These are phyloP conservation scores for Apodemia duryi DNA, from an alignment of 2,888 invertebrate genomes.

Conservation along the genomic window DNA sequence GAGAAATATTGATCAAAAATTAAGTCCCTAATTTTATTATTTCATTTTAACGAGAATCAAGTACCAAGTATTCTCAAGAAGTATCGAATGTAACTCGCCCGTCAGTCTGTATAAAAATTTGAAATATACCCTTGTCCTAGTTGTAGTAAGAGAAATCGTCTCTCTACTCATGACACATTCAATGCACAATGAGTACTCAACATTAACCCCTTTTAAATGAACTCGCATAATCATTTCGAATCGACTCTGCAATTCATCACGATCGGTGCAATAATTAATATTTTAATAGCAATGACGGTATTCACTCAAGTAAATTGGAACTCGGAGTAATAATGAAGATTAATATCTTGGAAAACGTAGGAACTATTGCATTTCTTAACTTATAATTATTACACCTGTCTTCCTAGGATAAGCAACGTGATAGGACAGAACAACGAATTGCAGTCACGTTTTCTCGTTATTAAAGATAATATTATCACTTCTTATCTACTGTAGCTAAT, in stretches of 20 bases:
- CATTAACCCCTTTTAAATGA: conserved; percentile 19
- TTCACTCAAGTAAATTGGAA: conserved; percentile 1
- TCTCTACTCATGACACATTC: background rate
- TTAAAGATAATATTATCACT: no score
- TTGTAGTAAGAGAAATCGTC: background rate
- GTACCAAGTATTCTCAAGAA: no score
- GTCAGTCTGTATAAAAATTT: background rate
- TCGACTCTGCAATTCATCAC: conserved; percentile 30
- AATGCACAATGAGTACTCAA: conserved; percentile 16
- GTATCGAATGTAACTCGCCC: no score
- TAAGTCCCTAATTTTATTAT: no score
- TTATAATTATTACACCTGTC: no score
- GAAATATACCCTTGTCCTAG: background rate
- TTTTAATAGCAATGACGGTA: conserved; percentile 26
- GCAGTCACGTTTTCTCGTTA: no score
- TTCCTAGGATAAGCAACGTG: no score
- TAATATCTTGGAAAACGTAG: background rate
- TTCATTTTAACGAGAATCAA: no score
- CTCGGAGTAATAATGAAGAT: background rate
- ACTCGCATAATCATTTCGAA: conserved; percentile 12
- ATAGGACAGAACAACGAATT: no score
- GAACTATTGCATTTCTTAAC: no score
- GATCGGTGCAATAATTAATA: conserved; percentile 26
- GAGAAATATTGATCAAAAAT: no score
- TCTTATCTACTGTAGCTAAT: no score